Base-by-base conservation (phyloP, 2,797 vertebrate species). In the Phoebastria nigripes region DNA sequence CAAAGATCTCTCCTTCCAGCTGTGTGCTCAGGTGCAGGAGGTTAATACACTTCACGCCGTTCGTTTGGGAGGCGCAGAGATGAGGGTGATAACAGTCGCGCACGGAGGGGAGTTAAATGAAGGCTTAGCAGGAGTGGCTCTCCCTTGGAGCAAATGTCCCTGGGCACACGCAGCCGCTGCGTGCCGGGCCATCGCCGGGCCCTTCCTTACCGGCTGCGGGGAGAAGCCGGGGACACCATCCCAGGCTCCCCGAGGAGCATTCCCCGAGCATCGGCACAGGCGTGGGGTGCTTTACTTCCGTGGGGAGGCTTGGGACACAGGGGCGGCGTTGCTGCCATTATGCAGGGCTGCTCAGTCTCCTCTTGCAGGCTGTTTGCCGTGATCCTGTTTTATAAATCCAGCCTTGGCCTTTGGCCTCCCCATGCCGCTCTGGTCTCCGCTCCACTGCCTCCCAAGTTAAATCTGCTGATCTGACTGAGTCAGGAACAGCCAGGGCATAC, bases 311-410 rank as follows among this genome's bases (percentile, higher is more conserved):
- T 19, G 81, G 44, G 46, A 29, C 11, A 28, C 42, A 12, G 15
- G 5, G 25, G 9, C 3, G 2, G 49, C 4, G 3, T 14, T 25
- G 52, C 65, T 86, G 83, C 58, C 0, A 5, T 55, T 35, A 14
- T 1, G 1, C 81, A 46, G 62, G n/a, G 71, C 69, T 90, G 89
- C 77, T 94, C 11, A 2, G 44, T 37, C 89, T 74, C 69, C 73
- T 82, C 37, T 52, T 63, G 56, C 89, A 46, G 70, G 28, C 46
- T 41, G 26, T 87, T 95, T 86, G 65, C 90, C 4, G 0, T 95
- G 93, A 96, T 94, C 81, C 73, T 16, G 26, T 71, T 92, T 67
- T 55, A 72, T 95, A 94, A 87, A 93, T 92, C 77, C 87, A 89
- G 0, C 89, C 77, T 89, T 84, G 92, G 66, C 94, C 92, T 95